These are phyloP conservation scores for Aphaenogaster floridana DNA, from an alignment of 1,140 invertebrate species.

Conservation along the genomic window DNA sequence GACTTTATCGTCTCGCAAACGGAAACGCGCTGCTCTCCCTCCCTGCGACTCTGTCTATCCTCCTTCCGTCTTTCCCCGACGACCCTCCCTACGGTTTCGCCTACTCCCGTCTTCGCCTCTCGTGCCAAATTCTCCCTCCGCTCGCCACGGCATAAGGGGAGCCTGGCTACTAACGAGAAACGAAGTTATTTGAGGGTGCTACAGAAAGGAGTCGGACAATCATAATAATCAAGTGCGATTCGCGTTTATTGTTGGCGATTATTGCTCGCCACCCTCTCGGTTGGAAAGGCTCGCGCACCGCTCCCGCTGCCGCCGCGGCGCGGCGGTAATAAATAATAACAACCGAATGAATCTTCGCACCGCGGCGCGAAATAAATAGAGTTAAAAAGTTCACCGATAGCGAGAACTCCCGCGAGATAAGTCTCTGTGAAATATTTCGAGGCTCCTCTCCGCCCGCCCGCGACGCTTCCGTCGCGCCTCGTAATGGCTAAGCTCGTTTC, in stretches of 20 bases:
- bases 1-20: slow-evolving; percentile 76
- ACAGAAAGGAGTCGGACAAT: slow-evolving; percentile 84
- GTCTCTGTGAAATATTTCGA: slow-evolving; percentile 56
- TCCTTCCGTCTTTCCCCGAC: slow-evolving; percentile 33
- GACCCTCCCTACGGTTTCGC: slow-evolving; percentile 18
- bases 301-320: slow-evolving; percentile 15
- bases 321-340: slow-evolving; percentile 84
- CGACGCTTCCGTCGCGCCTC: slow-evolving; percentile 39
- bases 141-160: slow-evolving; percentile 70
- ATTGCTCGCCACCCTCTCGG: slow-evolving; percentile 80
- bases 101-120: slow-evolving; percentile 32
- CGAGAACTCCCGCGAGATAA: slow-evolving; percentile 52
- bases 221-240: slow-evolving; percentile 86
- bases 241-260: slow-evolving; percentile 84
- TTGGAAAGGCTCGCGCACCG: slow-evolving; percentile 71
- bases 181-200: slow-evolving; percentile 84
- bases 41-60: slow-evolving; percentile 28
- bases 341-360: slow-evolving; percentile 81
- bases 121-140: slow-evolving; percentile 62
- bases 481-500: slow-evolving; percentile 50
- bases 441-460: slow-evolving; percentile 10
- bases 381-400: slow-evolving; percentile 71
- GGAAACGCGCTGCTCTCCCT: slow-evolving; percentile 71
- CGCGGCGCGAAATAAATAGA: slow-evolving; percentile 80
- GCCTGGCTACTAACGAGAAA: slow-evolving; percentile 84